Evolutionary conservation across 2,797 vertebrate species (phyloP), one percentile per base, ranked within the genome.

Genomic region (Molossus alvarezi): DNA sequence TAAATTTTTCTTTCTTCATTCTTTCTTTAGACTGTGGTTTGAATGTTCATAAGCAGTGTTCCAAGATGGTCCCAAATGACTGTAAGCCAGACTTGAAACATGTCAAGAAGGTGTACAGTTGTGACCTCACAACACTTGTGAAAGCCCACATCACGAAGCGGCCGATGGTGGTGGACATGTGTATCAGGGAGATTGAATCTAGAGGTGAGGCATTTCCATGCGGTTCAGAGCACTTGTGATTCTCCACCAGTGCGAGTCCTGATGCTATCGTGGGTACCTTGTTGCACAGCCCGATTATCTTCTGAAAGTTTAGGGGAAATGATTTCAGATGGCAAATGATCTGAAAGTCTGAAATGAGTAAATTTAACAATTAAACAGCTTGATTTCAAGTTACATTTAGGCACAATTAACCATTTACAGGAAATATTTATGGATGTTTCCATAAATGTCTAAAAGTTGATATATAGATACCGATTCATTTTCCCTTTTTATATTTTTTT

Each of bases 151-250:
- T 99, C 97, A 99, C 99, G 0, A 99, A 99, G 77, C 98, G 99
- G 94, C 99, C 99, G 57, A 99, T 99, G 99, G 99, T 99, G 96
- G 99, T 99, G 97, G 99, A 99, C 98, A 99, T 99, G 99, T 99
- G 99, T 98, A 99, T 99, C 98, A 98, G 99, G 95, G 99, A 99
- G 98, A 99, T 99, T n/a, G 99, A 99, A 97, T 99, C 99, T 51
- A 99, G 99, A 99, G 99, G 99, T 99, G 97, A 98, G 99, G 93
- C 20, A 0, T 37, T 3, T 91, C 33, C 25, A 64, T 51, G 94
- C 53, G 5, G 2, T 94, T 93, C 95, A 90, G 96, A 95, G 92
- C 91, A 92, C 83, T 94, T 85, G 92, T 48, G 0, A 48, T 82
- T 97, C 92, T 80, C 91, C 83, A 37, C 73, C 84, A 95, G 92